These are phyloP conservation scores for Centroberyx gerrardi DNA, from an alignment of 2,797 vertebrate genomes.

Conservation along the genomic window DNA sequence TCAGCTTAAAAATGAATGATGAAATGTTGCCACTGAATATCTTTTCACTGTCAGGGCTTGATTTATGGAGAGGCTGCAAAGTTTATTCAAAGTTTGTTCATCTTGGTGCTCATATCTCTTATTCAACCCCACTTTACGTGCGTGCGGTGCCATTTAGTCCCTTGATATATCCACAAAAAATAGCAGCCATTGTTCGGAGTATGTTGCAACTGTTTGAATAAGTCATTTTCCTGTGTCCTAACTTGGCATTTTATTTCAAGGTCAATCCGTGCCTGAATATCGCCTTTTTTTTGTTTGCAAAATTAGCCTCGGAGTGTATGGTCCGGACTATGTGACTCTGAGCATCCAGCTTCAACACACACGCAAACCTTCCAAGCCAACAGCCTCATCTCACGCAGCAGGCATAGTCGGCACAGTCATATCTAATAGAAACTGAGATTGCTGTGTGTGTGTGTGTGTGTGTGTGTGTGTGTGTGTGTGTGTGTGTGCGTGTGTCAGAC, in stretches of 20 bases:
- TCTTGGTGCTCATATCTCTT: neutral
- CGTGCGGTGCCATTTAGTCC: neutral
- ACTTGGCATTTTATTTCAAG: conserved; percentile 34
- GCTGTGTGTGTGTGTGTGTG: neutral
- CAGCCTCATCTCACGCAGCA: conserved; percentile 36
- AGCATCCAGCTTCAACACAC: conserved; percentile 11
- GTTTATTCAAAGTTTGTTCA: conserved; percentile 42
- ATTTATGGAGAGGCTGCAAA: conserved; percentile 44
- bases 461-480: conserved; percentile 21
- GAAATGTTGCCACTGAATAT: conserved; percentile 39
- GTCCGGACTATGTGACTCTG: conserved; percentile 20
- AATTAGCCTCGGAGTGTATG: conserved; percentile 18
- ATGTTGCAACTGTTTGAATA: neutral
- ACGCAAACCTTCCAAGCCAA: conserved; percentile 35
- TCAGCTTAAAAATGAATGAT: conserved; percentile 38
- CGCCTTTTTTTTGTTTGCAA: conserved; percentile 12
- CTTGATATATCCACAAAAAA: conserved; percentile 8
- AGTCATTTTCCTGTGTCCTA: conserved; percentile 3
- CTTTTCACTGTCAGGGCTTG: conserved; percentile 28
- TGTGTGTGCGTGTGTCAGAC: conserved; percentile 18
- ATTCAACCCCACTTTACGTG: conserved; percentile 26
- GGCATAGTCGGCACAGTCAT: conserved; percentile 31
- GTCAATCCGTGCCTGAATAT: conserved; percentile 14
- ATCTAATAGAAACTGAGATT: conserved; percentile 36
- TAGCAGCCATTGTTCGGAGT: neutral